These are phyloP conservation scores for Pachyramphus minor DNA, from an alignment of 2,113 vertebrate genomes.

Conservation along the genomic window DNA sequence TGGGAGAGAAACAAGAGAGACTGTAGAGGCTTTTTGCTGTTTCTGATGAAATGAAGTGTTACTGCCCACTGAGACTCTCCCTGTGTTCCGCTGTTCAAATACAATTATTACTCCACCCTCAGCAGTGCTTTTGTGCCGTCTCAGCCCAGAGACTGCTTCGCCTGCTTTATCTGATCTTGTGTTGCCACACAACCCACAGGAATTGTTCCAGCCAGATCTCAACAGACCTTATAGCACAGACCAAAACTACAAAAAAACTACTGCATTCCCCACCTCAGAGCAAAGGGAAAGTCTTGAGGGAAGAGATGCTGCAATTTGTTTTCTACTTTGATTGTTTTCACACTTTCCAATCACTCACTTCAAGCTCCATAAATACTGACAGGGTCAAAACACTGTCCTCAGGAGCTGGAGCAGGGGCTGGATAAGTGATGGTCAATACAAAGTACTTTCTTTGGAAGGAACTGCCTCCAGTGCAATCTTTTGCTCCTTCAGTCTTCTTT, in stretches of 20 bases:
- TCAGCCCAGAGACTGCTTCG: not conserved
- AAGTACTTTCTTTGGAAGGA: slow-evolving; percentile 31
- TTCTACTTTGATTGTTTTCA: not conserved
- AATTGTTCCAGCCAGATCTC: not conserved
- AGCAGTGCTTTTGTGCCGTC: not conserved
- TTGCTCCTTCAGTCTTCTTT: slow-evolving; percentile 49
- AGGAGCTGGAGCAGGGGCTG: not conserved
- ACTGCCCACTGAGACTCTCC: not conserved
- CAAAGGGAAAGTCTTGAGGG: not conserved
- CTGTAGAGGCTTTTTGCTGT: not conserved
- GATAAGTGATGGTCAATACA: slow-evolving; percentile 15
- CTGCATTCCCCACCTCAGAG: not conserved
- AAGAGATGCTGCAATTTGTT: not conserved
- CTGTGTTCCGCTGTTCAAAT: not conserved
- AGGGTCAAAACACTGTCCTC: slow-evolving; percentile 32
- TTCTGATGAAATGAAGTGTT: not conserved
- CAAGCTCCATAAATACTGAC: slow-evolving; percentile 25
- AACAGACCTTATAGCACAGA: not conserved
- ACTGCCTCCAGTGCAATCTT: slow-evolving; percentile 30
- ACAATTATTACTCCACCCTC: not conserved
- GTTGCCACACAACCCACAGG: not conserved
- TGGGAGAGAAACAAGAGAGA: not conserved
- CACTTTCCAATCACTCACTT: not conserved
- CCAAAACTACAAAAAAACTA: not conserved
- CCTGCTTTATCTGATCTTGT: not conserved